Percentiles rank a stretch among this genome's conserved stretches.
Evolutionary conservation across 2,888 invertebrate genomes (phyloP).

Genomic region (Hartigia nigra): DNA sequence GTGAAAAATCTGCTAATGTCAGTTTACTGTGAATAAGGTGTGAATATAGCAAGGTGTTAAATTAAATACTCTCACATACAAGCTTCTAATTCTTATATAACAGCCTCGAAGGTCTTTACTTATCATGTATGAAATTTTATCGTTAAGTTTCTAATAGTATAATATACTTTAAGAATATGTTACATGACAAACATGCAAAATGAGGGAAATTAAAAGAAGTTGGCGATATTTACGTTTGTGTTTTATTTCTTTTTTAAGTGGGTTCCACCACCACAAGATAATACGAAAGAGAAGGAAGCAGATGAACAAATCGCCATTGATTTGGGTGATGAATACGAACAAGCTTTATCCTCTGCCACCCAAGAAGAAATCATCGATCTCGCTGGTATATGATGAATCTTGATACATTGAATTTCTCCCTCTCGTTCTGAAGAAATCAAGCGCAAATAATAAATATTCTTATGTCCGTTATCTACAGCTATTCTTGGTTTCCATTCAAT

Average conservation of each 20-base stretch:
- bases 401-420: constrained; percentile 5
- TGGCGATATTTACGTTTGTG: background rate
- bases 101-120: background rate
- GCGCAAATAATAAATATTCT: constrained; percentile 14
- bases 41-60: background rate
- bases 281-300: constrained; percentile 79
- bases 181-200: too few species aligned
- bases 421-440: constrained; percentile 9
- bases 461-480: constrained; percentile 71
- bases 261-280: constrained; percentile 81
- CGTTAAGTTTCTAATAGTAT: background rate
- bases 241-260: constrained; percentile 70
- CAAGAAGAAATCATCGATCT: constrained; percentile 99
- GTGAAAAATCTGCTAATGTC: background rate
- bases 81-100: background rate
- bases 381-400: constrained; percentile 74
- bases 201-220: background rate
- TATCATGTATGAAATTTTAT: background rate
- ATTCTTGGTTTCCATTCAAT: constrained; percentile 99
- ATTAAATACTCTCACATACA: background rate
- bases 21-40: background rate
- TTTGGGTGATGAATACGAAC: constrained; percentile 93
- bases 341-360: constrained; percentile 86
- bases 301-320: constrained; percentile 95
- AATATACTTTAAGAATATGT: background rate